phyloP scores from a whole-genome alignment of 1,140 invertebrate species.

The Conopomorpha cramerella region DNA sequence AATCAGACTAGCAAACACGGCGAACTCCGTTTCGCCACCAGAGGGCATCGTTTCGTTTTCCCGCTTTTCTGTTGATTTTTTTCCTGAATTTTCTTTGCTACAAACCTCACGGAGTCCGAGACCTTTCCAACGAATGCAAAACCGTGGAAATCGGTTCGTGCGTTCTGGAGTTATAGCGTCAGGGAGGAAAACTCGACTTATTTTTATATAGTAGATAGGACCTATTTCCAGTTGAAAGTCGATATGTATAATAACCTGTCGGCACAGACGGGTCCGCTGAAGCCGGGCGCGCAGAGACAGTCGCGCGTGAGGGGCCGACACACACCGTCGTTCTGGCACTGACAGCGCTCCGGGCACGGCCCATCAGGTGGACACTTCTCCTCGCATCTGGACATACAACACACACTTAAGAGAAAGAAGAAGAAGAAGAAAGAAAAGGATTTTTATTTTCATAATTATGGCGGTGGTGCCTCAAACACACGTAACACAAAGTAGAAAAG shows the following conservation, averaged over 20 bases:
- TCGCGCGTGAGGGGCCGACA: constrained; percentile 64
- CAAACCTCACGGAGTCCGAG: background rate
- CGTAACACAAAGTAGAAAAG: no score
- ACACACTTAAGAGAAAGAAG: background rate
- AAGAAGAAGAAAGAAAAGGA: no score
- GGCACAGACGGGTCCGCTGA: constrained; percentile 66
- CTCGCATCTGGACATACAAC: constrained; percentile 68
- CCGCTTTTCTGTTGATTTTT: background rate
- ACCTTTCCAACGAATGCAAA: background rate
- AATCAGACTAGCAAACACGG: no score
- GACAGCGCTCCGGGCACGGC: constrained; percentile 83
- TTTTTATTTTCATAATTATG: no score
- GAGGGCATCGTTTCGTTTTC: no score
- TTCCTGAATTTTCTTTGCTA: background rate
- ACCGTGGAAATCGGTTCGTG: no score
- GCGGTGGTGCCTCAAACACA: no score
- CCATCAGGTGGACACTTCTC: constrained; percentile 75
- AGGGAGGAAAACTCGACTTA: no score
- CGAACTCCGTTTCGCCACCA: no score
- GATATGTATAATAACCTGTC: constrained; percentile 46
- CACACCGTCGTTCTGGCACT: constrained; percentile 88
- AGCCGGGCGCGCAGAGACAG: constrained; percentile 79
- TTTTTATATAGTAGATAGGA: no score
- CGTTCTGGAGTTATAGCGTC: no score
- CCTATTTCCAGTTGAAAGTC: background rate